These are phyloP conservation scores for Achlya flavicornis DNA, from an alignment of 2,888 invertebrate genomes.

Conservation along the genomic window DNA sequence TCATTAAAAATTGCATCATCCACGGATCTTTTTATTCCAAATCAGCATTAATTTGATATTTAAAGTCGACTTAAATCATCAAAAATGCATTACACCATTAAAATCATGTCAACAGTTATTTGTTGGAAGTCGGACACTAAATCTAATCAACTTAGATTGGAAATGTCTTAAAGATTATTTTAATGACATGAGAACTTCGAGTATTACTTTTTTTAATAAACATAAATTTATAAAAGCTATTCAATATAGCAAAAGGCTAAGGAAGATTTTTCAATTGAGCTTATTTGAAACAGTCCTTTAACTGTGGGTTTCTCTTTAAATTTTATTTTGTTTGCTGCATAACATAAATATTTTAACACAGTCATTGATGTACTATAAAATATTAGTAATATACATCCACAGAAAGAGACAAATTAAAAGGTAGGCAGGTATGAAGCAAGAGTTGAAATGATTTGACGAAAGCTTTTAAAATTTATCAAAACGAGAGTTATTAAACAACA, in stretches of 20 bases:
- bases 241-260: slow-evolving; percentile 34
- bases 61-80: background rate
- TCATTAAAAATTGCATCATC: background rate
- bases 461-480: background rate
- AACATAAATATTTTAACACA: background rate
- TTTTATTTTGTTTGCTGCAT: background rate
- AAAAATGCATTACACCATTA: background rate
- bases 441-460: background rate
- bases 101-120: background rate
- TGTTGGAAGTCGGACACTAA: background rate
- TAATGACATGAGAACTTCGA: slow-evolving; percentile 40
- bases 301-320: background rate
- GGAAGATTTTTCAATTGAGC: slow-evolving; percentile 41
- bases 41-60: slow-evolving; percentile 4
- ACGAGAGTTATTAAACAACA: background rate
- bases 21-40: background rate
- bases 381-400: background rate
- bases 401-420: background rate
- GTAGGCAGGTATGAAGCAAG: background rate
- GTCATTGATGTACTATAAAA: background rate
- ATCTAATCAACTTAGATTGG: slow-evolving; percentile 17
- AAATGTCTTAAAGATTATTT: slow-evolving; percentile 18
- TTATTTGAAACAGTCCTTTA: slow-evolving; percentile 27
- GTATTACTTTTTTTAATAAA: slow-evolving; percentile 30
- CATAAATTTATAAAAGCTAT: slow-evolving; percentile 34